A percentile compares a stretch with the other conserved stretches of the same genome.
phyloP scores from a whole-genome alignment of 2,888 invertebrate genomes.

The Acanthosepion pharaonis region DNA sequence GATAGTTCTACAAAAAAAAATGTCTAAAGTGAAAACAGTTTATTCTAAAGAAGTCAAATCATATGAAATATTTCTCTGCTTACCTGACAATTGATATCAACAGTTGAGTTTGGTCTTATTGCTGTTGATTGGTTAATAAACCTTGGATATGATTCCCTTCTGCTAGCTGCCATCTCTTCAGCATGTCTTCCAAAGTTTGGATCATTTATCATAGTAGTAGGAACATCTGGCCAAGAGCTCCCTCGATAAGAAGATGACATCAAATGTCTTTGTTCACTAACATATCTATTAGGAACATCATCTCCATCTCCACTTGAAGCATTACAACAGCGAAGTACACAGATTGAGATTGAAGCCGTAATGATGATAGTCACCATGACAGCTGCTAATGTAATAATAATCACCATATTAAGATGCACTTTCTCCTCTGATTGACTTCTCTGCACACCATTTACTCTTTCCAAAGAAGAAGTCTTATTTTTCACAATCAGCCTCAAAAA shows the following conservation, averaged over 20 bases:
- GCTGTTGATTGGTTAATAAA: neutral
- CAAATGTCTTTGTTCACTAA: slow-evolving; percentile 14
- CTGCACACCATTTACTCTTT: slow-evolving; percentile 17
- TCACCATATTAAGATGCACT: slow-evolving; percentile 15
- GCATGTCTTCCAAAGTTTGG: neutral
- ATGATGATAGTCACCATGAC: neutral
- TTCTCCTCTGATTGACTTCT: neutral
- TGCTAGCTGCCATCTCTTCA: neutral
- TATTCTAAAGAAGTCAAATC: neutral
- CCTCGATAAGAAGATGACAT: slow-evolving; percentile 1
- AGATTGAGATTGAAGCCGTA: slow-evolving; percentile 2
- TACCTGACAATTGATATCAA: neutral
- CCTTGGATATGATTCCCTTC: neutral
- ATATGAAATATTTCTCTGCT: neutral
- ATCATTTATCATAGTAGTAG: slow-evolving; percentile 13
- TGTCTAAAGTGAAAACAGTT: no score
- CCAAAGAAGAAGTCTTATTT: slow-evolving; percentile 10
- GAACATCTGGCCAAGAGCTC: slow-evolving; percentile 22
- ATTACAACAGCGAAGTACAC: slow-evolving; percentile 1
- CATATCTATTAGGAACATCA: slow-evolving; percentile 15
- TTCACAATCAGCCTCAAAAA: neutral
- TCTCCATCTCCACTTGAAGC: slow-evolving; percentile 21
- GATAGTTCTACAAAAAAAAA: no score
- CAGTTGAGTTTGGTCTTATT: neutral
- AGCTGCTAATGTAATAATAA: neutral